A percentile compares a stretch with the other conserved stretches of the same genome.
phyloP scores from a whole-genome alignment of 2,797 vertebrate genomes.

The Craterocephalus amniculus region DNA sequence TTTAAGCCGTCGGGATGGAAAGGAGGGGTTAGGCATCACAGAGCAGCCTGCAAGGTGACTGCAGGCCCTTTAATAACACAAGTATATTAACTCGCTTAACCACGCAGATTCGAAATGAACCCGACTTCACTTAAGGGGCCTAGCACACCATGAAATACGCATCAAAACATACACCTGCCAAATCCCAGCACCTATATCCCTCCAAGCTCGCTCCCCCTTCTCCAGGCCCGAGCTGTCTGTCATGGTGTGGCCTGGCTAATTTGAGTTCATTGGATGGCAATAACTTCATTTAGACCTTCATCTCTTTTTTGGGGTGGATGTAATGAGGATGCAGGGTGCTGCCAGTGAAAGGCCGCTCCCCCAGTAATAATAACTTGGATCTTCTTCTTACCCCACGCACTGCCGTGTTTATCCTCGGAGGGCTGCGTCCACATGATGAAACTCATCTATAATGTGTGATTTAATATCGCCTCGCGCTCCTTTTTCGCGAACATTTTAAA shows the following conservation, averaged over 20 bases:
- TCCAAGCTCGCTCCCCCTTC: constrained; percentile 13
- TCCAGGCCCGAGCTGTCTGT: constrained; percentile 69
- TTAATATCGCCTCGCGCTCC: constrained; percentile 77
- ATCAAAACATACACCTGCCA: constrained; percentile 72
- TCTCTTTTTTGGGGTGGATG: constrained; percentile 76
- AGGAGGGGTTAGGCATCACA: constrained; percentile 41
- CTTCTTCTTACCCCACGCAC: constrained; percentile 74
- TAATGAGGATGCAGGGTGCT: constrained; percentile 83
- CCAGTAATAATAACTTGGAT: constrained; percentile 79
- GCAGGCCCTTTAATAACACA: constrained; percentile 75
- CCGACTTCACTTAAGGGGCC: constrained; percentile 66
- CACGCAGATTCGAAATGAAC: constrained; percentile 72
- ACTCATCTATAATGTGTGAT: constrained; percentile 85
- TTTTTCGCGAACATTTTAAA: constrained; percentile 48
- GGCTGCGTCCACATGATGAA: constrained; percentile 81
- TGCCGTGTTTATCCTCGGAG: constrained; percentile 81
- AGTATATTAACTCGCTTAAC: constrained; percentile 77
- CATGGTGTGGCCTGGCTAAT: constrained; percentile 80
- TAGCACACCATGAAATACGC: constrained; percentile 72
- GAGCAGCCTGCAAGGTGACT: constrained; percentile 65
- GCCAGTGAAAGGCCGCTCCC: constrained; percentile 72
- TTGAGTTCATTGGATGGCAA: constrained; percentile 86
- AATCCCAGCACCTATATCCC: constrained; percentile 64
- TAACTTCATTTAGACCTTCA: constrained; percentile 85
- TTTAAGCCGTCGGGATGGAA: constrained; percentile 53